phyloP scores from a whole-genome alignment of 1,140 invertebrate genomes.

The Pristionchus pacificus region DNA sequence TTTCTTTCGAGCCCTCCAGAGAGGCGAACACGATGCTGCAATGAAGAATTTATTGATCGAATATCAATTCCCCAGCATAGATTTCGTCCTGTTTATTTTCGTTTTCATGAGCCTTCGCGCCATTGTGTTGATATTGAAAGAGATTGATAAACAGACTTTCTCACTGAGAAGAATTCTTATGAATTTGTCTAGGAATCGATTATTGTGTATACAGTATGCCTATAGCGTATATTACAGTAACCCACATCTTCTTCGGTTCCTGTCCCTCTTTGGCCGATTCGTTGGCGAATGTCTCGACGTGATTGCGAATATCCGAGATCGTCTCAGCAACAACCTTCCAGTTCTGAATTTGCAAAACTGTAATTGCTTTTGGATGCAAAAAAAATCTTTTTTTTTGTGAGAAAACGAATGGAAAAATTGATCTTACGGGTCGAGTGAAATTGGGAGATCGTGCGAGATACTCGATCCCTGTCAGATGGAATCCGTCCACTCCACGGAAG shows the following conservation, averaged over 20 bases:
- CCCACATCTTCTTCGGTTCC: conserved; percentile 7
- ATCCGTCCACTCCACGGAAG: conserved; percentile 36
- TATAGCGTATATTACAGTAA: no score
- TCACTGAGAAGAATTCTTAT: no score
- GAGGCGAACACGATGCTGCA: conserved; percentile 27
- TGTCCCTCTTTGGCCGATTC: conserved; percentile 15
- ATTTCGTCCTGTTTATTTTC: no score
- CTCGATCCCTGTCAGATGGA: conserved; percentile 34
- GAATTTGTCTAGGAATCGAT: no score
- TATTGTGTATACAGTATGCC: no score
- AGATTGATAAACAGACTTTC: no score
- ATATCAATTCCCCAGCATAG: not conserved
- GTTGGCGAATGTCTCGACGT: conserved; percentile 30
- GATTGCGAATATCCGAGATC: conserved; percentile 31
- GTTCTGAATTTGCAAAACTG: conserved; percentile 10
- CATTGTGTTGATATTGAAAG: no score
- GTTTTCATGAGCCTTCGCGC: no score
- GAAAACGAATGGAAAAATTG: conserved; percentile 4
- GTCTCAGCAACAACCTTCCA: conserved; percentile 31
- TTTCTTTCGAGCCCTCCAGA: conserved; percentile 27
- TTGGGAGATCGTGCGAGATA: conserved; percentile 33
- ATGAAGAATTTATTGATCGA: not conserved
- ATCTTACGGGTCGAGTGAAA: conserved; percentile 29
- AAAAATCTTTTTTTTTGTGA: conserved; percentile 9
- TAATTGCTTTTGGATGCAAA: no score